Evolutionary conservation across 2,888 invertebrate genomes (phyloP).

Genomic region (Falcaria lacertinaria): DNA sequence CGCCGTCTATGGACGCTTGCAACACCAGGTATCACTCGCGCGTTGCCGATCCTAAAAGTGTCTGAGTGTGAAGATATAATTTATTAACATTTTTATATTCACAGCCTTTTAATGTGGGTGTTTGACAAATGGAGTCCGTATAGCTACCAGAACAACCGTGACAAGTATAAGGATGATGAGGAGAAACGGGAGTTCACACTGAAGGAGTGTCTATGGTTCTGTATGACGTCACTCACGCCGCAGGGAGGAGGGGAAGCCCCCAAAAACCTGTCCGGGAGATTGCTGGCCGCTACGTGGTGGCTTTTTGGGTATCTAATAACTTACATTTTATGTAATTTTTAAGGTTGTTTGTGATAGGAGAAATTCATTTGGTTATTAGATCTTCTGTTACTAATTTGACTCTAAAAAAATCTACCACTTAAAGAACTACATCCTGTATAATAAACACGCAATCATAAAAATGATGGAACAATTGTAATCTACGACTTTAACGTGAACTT

Average conservation of each 20-base stretch:
- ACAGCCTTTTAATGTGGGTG: slow-evolving; percentile 94
- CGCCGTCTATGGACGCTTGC: too few relatives aligned
- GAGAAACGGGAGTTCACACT: slow-evolving; percentile 96
- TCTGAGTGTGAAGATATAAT: too few relatives aligned
- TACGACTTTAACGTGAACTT: too few relatives aligned
- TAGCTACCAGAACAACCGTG: slow-evolving; percentile 96
- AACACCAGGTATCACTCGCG: too few relatives aligned
- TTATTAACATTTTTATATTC: slow-evolving; percentile 21
- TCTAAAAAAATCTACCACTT: too few relatives aligned
- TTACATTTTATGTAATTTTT: neutral
- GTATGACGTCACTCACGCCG: slow-evolving; percentile 98
- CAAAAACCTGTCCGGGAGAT: slow-evolving; percentile 95
- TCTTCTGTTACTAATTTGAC: too few relatives aligned
- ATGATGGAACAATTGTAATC: too few relatives aligned
- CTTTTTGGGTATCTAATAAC: slow-evolving; percentile 86
- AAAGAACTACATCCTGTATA: too few relatives aligned
- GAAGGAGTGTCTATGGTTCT: slow-evolving; percentile 99
- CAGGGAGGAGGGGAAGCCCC: slow-evolving; percentile 97
- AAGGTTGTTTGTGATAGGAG: too few relatives aligned
- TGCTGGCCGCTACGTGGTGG: slow-evolving; percentile 99
- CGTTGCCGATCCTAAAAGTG: too few relatives aligned
- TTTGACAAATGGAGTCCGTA: slow-evolving; percentile 99
- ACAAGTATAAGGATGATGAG: slow-evolving; percentile 94
- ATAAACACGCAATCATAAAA: too few relatives aligned
- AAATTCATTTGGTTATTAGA: too few relatives aligned